Percentiles rank a stretch among this genome's conserved stretches.
Conservation (phyloP, 2,113 vertebrate species). For the Irena cyanogastra region DNA sequence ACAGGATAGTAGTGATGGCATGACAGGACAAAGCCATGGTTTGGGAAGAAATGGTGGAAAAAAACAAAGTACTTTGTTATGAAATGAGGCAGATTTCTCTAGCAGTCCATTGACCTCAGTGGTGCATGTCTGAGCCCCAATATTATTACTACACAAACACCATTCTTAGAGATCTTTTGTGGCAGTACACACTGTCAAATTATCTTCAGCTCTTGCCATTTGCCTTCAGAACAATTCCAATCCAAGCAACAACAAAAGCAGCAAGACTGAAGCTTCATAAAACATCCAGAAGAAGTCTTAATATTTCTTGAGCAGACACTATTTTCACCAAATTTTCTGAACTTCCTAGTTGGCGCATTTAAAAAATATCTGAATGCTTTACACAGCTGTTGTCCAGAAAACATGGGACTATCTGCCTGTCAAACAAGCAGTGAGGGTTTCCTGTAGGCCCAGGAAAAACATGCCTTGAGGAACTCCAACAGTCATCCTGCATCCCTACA, state of each 20-base stretch:
- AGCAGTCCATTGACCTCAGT: not conserved
- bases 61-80: not conserved
- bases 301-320: not conserved
- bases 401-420: not conserved
- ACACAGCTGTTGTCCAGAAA: not conserved
- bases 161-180: not conserved
- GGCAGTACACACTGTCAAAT: not conserved
- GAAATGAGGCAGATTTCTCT: not conserved
- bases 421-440: not conserved
- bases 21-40: not conserved
- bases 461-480: not conserved
- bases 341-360: not conserved
- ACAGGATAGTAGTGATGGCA: not conserved
- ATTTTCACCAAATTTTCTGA: not conserved
- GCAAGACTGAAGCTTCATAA: not conserved
- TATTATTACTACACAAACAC: not conserved
- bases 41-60: not conserved
- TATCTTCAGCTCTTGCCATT: not conserved
- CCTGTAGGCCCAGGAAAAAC: not conserved
- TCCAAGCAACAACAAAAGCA: not conserved
- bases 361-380: not conserved
- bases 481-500: not conserved
- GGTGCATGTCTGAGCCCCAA: rapidly evolving
- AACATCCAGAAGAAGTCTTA: not conserved
- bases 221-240: not conserved